These are phyloP conservation scores for Beroe forskalii DNA, from an alignment of 37 sponge, comb jelly and placozoan genomes.

Conservation along the genomic window DNA sequence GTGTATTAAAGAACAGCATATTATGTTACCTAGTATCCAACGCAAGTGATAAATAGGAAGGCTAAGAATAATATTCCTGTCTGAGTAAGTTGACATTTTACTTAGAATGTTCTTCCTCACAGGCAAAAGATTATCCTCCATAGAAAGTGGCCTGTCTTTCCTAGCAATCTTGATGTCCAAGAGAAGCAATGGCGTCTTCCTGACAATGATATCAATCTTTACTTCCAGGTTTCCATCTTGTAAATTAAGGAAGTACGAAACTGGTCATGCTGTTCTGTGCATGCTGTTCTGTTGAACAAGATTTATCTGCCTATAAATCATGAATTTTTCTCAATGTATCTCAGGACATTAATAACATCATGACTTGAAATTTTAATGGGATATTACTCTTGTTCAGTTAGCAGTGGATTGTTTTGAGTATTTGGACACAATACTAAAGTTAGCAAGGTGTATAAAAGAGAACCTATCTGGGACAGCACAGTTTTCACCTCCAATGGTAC, in stretches of 20 bases:
- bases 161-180: slow-evolving; percentile 31
- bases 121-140: slow-evolving; percentile 42
- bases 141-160: slow-evolving; percentile 48
- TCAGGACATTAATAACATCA: too few species aligned
- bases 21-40: too few species aligned
- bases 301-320: background rate
- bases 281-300: too few species aligned
- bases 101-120: background rate
- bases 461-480: slow-evolving; percentile 14
- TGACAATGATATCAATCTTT: slow-evolving; percentile 38
- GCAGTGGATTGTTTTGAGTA: slow-evolving; percentile 50
- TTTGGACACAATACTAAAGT: slow-evolving; percentile 22
- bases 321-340: too few species aligned
- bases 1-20: too few species aligned
- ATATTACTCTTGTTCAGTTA: too few species aligned
- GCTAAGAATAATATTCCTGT: too few species aligned
- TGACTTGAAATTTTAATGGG: too few species aligned
- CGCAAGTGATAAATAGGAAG: too few species aligned
- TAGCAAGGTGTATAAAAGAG: background rate
- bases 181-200: slow-evolving; percentile 37
- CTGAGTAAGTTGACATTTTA: background rate
- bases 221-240: slow-evolving; percentile 14
- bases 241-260: too few species aligned
- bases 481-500: slow-evolving; percentile 9
- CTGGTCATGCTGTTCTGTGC: too few species aligned